These are phyloP conservation scores for Myzus persicae DNA, from an alignment of 1,140 invertebrate species.

Conservation along the genomic window DNA sequence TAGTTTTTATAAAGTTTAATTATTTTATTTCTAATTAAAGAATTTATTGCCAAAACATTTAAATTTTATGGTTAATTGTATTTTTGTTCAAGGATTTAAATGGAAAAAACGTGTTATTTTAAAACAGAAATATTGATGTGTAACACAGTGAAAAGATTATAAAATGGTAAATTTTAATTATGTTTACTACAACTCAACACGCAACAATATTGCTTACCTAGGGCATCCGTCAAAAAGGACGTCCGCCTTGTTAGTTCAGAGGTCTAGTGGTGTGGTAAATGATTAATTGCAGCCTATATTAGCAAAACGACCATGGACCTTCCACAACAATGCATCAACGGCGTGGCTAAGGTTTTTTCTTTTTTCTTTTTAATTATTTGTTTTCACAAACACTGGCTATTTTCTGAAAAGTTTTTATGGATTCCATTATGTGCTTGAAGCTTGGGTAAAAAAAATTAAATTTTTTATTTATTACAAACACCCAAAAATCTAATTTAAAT, in stretches of 20 bases:
- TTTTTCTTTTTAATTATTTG: slow-evolving; percentile 29
- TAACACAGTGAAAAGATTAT: background rate
- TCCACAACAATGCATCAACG: slow-evolving; percentile 38
- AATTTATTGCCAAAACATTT: background rate
- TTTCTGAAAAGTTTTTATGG: background rate
- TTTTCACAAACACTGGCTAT: slow-evolving; percentile 23
- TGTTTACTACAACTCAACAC: background rate
- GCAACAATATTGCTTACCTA: slow-evolving; percentile 33
- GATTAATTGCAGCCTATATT: slow-evolving; percentile 48
- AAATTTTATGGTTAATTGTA: background rate
- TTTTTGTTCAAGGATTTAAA: background rate
- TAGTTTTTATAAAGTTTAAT: slow-evolving; percentile 17
- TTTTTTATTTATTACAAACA: background rate
- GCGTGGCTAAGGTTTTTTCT: background rate
- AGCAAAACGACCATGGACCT: slow-evolving; percentile 30
- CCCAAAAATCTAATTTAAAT: background rate
- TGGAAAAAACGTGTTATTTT: background rate
- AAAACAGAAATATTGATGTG: background rate
- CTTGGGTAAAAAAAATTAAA: background rate
- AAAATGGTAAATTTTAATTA: slow-evolving; percentile 15
- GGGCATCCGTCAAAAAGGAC: slow-evolving; percentile 23
- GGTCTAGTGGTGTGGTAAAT: background rate
- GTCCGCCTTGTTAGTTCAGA: slow-evolving; percentile 11
- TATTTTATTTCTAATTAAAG: slow-evolving; percentile 21
- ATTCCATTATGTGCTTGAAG: background rate